These are phyloP conservation scores for Amblyraja radiata DNA, from an alignment of 2,797 vertebrate genomes.

Conservation along the genomic window DNA sequence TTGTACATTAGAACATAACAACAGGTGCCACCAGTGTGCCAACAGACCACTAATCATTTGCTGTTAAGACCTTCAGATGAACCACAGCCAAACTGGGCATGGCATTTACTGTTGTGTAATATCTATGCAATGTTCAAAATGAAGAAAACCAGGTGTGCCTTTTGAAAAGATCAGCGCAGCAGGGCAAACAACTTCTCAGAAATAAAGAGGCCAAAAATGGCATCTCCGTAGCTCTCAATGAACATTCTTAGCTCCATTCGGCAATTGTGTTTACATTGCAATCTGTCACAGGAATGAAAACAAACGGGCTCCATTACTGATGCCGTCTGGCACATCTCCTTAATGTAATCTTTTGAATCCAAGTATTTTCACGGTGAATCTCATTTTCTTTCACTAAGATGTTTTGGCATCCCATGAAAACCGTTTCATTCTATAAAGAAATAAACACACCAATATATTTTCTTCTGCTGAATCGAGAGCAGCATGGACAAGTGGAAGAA, in stretches of 20 bases:
- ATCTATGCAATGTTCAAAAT: background rate
- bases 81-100: background rate
- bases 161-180: background rate
- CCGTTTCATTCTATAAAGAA: background rate
- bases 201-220: constrained; percentile 6
- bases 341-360: constrained; percentile 32
- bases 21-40: background rate
- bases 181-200: background rate
- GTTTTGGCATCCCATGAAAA: background rate
- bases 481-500: background rate
- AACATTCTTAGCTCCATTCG: constrained; percentile 20
- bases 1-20: too few species aligned
- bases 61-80: background rate
- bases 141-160: background rate
- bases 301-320: constrained; percentile 28
- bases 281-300: constrained; percentile 35
- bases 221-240: constrained; percentile 24
- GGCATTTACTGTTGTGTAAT: background rate
- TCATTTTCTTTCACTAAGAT: constrained; percentile 31
- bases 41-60: background rate
- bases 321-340: constrained; percentile 25
- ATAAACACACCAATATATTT: constrained; percentile 4
- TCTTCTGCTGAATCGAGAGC: background rate
- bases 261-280: constrained; percentile 35
- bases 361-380: constrained; percentile 34